Percentiles rank a stretch among this genome's conserved stretches.
phyloP scores from a whole-genome alignment of 2,888 invertebrate species.

The Euclidia mi region DNA sequence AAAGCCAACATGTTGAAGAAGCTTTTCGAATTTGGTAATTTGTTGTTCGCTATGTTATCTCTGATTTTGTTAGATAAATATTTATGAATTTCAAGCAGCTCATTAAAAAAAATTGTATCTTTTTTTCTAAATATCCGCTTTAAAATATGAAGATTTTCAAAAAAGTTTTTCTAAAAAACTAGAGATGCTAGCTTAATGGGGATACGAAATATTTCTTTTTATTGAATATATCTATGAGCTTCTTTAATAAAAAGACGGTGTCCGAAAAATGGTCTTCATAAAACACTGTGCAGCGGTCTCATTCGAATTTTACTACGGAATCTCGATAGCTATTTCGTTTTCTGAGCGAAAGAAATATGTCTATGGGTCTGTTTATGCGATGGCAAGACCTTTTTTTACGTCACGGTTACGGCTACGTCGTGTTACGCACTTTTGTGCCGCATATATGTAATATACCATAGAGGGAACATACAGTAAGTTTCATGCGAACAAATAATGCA shows the following conservation, averaged over 20 bases:
- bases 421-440: slow-evolving; percentile 31
- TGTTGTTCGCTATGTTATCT: slow-evolving; percentile 14
- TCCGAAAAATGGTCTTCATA: too few relatives aligned
- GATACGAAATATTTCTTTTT: slow-evolving; percentile 57
- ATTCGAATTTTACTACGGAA: slow-evolving; percentile 55
- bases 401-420: slow-evolving; percentile 44
- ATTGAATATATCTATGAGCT: too few relatives aligned
- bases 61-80: slow-evolving; percentile 19
- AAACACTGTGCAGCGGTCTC: slow-evolving; percentile 57
- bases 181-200: too few relatives aligned
- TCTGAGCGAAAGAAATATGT: slow-evolving; percentile 57
- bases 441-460: slow-evolving; percentile 27
- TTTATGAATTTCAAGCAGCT: too few relatives aligned
- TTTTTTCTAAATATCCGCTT: too few relatives aligned
- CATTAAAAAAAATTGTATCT: neutral
- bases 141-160: too few relatives aligned
- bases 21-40: slow-evolving; percentile 15
- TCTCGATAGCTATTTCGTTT: slow-evolving; percentile 55
- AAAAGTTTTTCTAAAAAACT: slow-evolving; percentile 32
- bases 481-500: slow-evolving; percentile 28
- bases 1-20: slow-evolving; percentile 13
- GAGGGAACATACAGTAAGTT: slow-evolving; percentile 18
- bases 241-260: too few relatives aligned
- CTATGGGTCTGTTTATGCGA: slow-evolving; percentile 58
- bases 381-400: slow-evolving; percentile 54